Conservation (phyloP, 2,888 invertebrate genomes). For the Hypena proboscidalis region DNA sequence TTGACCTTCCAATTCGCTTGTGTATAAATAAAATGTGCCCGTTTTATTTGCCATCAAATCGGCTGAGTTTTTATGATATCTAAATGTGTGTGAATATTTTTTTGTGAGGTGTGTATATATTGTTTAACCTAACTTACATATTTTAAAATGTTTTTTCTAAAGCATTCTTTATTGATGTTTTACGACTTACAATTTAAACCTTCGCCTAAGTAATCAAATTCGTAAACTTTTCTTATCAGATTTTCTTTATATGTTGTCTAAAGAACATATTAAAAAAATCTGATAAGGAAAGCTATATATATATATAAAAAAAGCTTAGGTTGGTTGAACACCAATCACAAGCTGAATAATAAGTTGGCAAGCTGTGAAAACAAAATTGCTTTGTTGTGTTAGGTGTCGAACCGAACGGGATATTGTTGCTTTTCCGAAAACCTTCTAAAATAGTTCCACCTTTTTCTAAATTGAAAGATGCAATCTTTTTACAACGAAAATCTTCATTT, state of each 20-base stretch:
- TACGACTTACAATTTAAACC: no score
- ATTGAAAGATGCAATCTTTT: conserved; percentile 71
- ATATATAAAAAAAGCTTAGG: no score
- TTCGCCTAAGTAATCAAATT: background rate
- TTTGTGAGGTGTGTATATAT: no score
- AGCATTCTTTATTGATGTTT: no score
- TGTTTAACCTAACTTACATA: no score
- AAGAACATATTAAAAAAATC: no score
- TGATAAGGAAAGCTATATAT: no score
- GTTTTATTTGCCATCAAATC: no score
- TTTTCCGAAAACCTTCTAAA: conserved; percentile 35
- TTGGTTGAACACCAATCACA: conserved; percentile 28
- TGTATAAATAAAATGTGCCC: background rate
- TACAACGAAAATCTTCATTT: background rate
- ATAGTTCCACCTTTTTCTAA: conserved; percentile 54
- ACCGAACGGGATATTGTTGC: conserved; percentile 38
- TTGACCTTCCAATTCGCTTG: background rate
- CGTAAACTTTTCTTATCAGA: conserved; percentile 12
- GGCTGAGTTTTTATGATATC: no score
- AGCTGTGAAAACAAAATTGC: conserved; percentile 43
- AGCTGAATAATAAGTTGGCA: conserved; percentile 36
- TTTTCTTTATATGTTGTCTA: no score
- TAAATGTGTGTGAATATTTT: no score
- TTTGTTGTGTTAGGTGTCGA: conserved; percentile 34
- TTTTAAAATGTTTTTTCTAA: no score